Evolutionary conservation across 2,888 invertebrate genomes (phyloP).

Genomic region (Parnassius glacialis): DNA sequence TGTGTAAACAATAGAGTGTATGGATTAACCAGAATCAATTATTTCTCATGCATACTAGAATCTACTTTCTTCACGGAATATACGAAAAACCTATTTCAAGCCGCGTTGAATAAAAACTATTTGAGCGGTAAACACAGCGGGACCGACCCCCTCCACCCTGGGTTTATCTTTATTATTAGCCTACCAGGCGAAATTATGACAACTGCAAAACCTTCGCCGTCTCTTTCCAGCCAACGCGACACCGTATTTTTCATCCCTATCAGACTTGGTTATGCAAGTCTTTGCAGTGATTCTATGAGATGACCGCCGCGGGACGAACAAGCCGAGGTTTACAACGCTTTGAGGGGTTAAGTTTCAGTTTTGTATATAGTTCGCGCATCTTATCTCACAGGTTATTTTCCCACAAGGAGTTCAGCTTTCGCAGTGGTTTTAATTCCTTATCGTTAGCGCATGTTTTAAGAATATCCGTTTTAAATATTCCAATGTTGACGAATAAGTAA

Average conservation of each 20-base stretch:
- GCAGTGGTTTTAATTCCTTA: constrained; percentile 26
- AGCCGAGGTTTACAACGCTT: constrained; percentile 32
- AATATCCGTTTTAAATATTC: constrained; percentile 4
- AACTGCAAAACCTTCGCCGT: constrained; percentile 73
- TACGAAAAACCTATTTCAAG: constrained; percentile 21
- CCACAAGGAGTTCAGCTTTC: constrained; percentile 19
- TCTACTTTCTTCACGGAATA: constrained; percentile 4
- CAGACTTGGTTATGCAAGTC: constrained; percentile 32
- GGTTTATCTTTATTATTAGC: constrained; percentile 81
- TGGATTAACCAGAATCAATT: no score
- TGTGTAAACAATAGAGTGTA: no score
- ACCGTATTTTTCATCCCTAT: constrained; percentile 42
- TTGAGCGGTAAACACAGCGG: constrained; percentile 25
- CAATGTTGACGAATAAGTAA: not conserved
- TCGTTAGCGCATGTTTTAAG: constrained; percentile 5
- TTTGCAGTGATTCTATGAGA: constrained; percentile 35
- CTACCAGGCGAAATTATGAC: constrained; percentile 82
- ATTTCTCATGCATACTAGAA: not conserved
- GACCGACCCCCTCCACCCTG: constrained; percentile 35
- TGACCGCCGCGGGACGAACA: constrained; percentile 35
- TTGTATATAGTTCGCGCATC: constrained; percentile 26
- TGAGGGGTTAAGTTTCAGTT: constrained; percentile 32
- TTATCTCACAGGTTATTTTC: constrained; percentile 30
- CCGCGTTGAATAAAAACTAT: constrained; percentile 24
- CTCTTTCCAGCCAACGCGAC: constrained; percentile 39